Percentiles rank a stretch among this genome's conserved stretches.
Conservation (phyloP, 2,113 vertebrate species). For the Heterotilapia buettikoferi region DNA sequence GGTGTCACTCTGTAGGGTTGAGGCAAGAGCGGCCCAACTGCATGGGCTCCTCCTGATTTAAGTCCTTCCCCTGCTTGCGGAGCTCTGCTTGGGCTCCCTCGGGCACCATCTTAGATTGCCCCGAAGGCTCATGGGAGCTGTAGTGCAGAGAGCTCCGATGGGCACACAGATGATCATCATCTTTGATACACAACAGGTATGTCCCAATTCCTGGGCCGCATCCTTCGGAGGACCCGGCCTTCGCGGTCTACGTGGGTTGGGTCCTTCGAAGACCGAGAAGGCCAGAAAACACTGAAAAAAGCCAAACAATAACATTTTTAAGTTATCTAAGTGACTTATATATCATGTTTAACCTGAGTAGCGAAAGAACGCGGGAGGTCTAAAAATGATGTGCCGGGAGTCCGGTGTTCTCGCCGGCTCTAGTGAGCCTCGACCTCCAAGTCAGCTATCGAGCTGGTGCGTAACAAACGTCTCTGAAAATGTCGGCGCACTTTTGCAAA, state of each 20-base stretch:
- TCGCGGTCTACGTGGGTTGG: rapidly evolving
- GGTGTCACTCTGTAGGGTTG: background rate
- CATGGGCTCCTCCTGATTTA: background rate
- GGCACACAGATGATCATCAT: background rate
- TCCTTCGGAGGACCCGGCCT: background rate
- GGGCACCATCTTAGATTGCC: background rate
- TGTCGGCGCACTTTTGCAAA: background rate
- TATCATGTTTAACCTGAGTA: background rate
- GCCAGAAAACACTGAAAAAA: background rate
- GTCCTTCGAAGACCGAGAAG: background rate
- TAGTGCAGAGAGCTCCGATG: background rate
- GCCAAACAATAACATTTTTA: background rate
- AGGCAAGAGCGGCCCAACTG: background rate
- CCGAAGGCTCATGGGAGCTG: background rate
- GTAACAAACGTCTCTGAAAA: background rate
- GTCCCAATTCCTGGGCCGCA: background rate
- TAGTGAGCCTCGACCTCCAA: background rate
- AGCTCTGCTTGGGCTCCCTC: background rate
- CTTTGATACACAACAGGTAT: background rate
- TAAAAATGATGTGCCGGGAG: background rate
- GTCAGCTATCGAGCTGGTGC: background rate
- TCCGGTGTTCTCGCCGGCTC: background rate
- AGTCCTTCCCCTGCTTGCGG: background rate
- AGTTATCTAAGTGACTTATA: background rate
- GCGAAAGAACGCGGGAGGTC: background rate